These are phyloP conservation scores for Malurus splendens DNA, from an alignment of 2,797 vertebrate genomes.

Conservation along the genomic window DNA sequence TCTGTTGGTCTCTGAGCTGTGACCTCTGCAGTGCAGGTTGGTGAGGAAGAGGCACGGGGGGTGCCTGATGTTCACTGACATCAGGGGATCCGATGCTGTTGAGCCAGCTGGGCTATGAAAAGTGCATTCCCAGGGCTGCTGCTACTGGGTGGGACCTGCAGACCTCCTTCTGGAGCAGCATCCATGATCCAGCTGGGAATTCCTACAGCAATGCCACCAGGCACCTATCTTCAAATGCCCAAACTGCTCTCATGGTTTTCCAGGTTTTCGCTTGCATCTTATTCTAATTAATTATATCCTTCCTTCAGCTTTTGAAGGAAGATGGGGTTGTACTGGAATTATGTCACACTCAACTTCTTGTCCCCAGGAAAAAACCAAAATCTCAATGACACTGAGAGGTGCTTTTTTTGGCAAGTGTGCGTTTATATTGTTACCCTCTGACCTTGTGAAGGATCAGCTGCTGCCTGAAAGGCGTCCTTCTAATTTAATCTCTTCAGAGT, in stretches of 20 bases:
- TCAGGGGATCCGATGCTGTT: not conserved
- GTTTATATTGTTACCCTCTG: not conserved
- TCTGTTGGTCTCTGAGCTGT: not conserved
- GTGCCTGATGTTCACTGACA: not conserved
- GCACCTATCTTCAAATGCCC: not conserved
- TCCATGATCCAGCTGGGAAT: not conserved
- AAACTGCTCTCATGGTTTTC: not conserved
- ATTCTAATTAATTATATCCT: not conserved
- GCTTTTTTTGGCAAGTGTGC: not conserved
- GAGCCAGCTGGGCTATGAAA: not conserved
- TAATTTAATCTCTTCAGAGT: not conserved
- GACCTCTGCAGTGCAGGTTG: not conserved
- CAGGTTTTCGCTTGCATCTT: not conserved
- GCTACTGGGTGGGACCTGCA: not conserved
- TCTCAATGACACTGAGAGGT: not conserved
- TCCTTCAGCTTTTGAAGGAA: not conserved
- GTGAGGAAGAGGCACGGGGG: fast-evolving
- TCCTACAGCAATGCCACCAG: fast-evolving
- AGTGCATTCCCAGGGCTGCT: not conserved
- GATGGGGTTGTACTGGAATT: not conserved
- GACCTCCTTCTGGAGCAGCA: not conserved
- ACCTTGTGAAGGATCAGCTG: not conserved
- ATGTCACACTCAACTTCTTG: not conserved
- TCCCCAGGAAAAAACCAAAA: not conserved
- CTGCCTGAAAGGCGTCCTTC: not conserved